Evolutionary conservation across 2,113 vertebrate genomes (phyloP).

Genomic region (Psittacara wagleri): DNA sequence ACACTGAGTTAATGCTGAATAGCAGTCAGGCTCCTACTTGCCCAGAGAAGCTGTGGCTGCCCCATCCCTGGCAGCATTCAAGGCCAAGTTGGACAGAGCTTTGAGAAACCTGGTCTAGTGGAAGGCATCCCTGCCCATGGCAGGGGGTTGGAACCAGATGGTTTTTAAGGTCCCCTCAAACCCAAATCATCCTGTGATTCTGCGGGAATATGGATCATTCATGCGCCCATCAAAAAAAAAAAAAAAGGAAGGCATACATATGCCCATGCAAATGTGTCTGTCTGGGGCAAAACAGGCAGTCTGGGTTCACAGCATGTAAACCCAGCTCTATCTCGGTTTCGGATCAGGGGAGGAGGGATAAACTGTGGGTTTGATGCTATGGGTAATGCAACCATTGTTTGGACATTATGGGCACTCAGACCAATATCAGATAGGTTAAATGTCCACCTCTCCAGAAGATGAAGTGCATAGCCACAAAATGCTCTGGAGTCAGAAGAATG

Average conservation of each 20-base stretch:
- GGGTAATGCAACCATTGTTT: neutral
- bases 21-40: neutral
- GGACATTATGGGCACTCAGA: neutral
- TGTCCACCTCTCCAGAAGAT: neutral
- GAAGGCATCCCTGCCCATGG: neutral
- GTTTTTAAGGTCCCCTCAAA: neutral
- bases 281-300: neutral
- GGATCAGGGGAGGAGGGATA: neutral
- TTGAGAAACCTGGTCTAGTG: neutral
- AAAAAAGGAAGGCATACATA: too few relatives aligned
- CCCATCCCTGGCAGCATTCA: neutral
- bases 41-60: neutral
- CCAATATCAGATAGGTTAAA: rapidly evolving
- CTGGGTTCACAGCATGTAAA: rapidly evolving
- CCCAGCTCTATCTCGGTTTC: neutral
- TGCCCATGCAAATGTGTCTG: rapidly evolving
- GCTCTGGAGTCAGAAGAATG: rapidly evolving
- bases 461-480: neutral
- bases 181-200: neutral
- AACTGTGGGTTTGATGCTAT: too few relatives aligned
- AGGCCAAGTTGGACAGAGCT: neutral
- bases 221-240: neutral
- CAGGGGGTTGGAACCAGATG: neutral
- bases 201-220: rapidly evolving
- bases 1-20: neutral